Evolutionary conservation across 2,888 invertebrate genomes (phyloP).

Genomic region (Ctenicera cuprea): DNA sequence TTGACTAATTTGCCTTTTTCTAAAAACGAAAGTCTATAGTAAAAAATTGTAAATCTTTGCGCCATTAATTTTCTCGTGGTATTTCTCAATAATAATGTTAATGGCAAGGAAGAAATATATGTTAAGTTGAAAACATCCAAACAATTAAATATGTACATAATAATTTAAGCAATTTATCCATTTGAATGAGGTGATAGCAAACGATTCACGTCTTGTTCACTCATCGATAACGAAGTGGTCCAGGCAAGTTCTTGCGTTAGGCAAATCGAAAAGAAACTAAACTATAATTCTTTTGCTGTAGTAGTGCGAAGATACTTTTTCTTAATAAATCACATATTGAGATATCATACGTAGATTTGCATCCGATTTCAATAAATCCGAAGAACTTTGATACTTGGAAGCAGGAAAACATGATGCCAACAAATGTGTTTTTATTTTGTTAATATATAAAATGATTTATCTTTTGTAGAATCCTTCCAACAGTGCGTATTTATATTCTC

Average conservation of each 20-base stretch:
- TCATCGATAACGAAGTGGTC: conserved; percentile 26
- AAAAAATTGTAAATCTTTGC: no score
- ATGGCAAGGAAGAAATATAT: no score
- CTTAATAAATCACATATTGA: conserved; percentile 49
- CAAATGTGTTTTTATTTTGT: conserved; percentile 46
- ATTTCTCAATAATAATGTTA: no score
- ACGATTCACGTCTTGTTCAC: conserved; percentile 23
- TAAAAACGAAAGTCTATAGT: neutral
- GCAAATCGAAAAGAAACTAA: conserved; percentile 15
- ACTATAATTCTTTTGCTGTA: conserved; percentile 11
- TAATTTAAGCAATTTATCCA: conserved; percentile 17
- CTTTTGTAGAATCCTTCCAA: conserved; percentile 34
- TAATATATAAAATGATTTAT: conserved; percentile 45
- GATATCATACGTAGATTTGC: conserved; percentile 54
- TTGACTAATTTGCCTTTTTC: neutral
- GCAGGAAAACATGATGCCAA: conserved; percentile 50
- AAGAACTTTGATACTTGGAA: conserved; percentile 45
- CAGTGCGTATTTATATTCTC: conserved; percentile 32
- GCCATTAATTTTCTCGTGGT: no score
- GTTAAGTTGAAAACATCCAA: neutral
- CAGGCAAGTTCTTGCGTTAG: conserved; percentile 6
- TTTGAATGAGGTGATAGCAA: conserved; percentile 10
- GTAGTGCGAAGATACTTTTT: conserved; percentile 26
- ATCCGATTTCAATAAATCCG: conserved; percentile 55
- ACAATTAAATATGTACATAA: conserved; percentile 7